Evolutionary conservation across 2,797 vertebrate species (phyloP).

Genomic region (Synanceia verrucosa): DNA sequence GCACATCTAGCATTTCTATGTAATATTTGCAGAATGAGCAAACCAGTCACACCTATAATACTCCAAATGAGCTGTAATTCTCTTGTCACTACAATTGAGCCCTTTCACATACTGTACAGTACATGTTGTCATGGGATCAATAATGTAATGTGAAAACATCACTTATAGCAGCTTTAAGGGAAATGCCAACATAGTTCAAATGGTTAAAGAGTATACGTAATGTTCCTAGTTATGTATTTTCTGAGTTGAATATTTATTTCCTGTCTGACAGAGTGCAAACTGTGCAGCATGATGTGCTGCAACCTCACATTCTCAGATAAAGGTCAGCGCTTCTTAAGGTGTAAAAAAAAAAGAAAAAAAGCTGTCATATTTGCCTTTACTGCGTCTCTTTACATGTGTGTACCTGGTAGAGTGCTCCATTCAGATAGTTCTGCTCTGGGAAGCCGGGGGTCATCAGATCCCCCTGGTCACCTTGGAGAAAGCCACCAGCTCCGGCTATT

Average conservation of each 20-base stretch:
- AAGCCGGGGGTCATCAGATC: conserved; percentile 80
- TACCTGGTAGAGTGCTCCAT: conserved; percentile 82
- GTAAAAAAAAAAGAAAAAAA: neutral
- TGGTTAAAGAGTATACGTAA: neutral
- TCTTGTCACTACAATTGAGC: neutral
- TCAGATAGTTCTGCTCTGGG: conserved; percentile 72
- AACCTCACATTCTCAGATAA: neutral
- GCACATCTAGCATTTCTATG: neutral
- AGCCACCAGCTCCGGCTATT: conserved; percentile 82
- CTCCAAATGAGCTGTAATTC: neutral
- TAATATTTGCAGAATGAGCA: neutral
- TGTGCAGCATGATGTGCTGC: neutral
- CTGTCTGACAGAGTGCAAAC: neutral
- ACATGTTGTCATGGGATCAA: neutral
- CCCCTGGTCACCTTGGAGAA: conserved; percentile 81
- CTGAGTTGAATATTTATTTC: neutral
- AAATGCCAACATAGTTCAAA: neutral
- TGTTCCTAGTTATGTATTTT: neutral
- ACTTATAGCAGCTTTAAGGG: neutral
- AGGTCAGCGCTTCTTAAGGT: neutral
- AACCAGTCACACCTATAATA: neutral
- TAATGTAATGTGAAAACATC: neutral
- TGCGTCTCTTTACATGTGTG: conserved; percentile 9
- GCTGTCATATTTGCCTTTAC: neutral
- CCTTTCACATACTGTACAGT: neutral